phyloP scores from a whole-genome alignment of 2,888 invertebrate species.

The Pollenia amentaria region DNA sequence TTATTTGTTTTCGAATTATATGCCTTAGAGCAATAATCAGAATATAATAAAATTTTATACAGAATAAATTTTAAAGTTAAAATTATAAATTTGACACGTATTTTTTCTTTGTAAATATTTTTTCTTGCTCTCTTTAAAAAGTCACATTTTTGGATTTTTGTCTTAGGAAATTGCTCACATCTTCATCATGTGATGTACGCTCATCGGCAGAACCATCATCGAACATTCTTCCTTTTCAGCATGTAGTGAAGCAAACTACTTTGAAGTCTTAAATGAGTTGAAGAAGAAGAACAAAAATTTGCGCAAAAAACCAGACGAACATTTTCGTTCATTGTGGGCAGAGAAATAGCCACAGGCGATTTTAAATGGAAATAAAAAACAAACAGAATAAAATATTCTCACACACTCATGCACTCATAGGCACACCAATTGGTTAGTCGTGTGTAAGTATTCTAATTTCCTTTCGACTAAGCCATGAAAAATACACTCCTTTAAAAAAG shows the following conservation, averaged over 20 bases:
- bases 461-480: not conserved
- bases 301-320: not conserved
- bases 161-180: slow-evolving; percentile 46
- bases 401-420: not conserved
- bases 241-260: slow-evolving; percentile 15
- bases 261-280: slow-evolving; percentile 22
- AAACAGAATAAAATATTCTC: not conserved
- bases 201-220: not conserved
- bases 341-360: slow-evolving; percentile 43
- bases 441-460: slow-evolving; percentile 63
- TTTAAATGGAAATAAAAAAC: slow-evolving; percentile 42
- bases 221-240: not conserved
- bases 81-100: slow-evolving; percentile 54
- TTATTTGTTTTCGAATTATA: slow-evolving; percentile 19
- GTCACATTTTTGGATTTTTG: slow-evolving; percentile 10
- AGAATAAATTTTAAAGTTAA: too few species aligned
- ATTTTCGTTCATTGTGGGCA: slow-evolving; percentile 10
- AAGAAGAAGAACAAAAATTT: not conserved
- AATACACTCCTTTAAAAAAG: not conserved
- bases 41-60: slow-evolving; percentile 37
- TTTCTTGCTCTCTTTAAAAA: not conserved
- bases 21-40: slow-evolving; percentile 35
- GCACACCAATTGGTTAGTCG: slow-evolving; percentile 55
- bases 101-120: slow-evolving; percentile 1
- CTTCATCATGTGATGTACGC: slow-evolving; percentile 9